A percentile compares a stretch with the other conserved stretches of the same genome.
phyloP scores from a whole-genome alignment of 35 echinoderm and acorn worm genomes.

The Diadema setosum region DNA sequence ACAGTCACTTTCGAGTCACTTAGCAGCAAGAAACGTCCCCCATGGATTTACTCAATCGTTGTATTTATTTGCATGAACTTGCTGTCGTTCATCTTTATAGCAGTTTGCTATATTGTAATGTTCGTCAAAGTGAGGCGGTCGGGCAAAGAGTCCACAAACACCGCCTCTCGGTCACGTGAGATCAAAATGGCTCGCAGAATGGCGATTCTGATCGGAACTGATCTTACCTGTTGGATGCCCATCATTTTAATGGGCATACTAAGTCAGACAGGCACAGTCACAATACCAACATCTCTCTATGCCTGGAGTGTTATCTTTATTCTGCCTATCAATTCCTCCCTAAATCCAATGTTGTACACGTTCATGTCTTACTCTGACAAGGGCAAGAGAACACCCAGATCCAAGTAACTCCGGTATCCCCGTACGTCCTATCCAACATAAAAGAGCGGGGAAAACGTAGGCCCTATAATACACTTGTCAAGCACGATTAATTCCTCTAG shows the following conservation, averaged over 20 bases:
- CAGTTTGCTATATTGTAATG: slow-evolving; percentile 35
- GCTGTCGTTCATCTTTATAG: slow-evolving; percentile 24
- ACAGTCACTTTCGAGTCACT: neutral
- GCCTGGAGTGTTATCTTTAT: slow-evolving; percentile 65
- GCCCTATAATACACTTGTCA: too few species aligned
- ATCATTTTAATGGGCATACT: slow-evolving; percentile 62
- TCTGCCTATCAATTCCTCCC: slow-evolving; percentile 62
- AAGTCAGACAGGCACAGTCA: neutral
- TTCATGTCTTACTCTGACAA: neutral
- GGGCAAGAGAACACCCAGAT: too few species aligned
- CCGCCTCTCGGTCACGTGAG: neutral
- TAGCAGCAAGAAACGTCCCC: neutral
- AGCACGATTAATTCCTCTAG: too few species aligned
- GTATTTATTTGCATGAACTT: slow-evolving; percentile 54
- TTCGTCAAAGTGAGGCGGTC: slow-evolving; percentile 42
- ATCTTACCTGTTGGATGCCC: slow-evolving; percentile 75
- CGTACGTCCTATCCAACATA: too few species aligned
- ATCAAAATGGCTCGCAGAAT: slow-evolving; percentile 62
- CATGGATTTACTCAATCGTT: slow-evolving; percentile 50
- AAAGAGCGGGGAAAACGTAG: too few species aligned
- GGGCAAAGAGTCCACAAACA: neutral
- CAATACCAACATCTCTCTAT: slow-evolving; percentile 38
- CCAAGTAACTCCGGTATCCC: too few species aligned
- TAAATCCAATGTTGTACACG: slow-evolving; percentile 70
- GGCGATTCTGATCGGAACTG: slow-evolving; percentile 51